Evolutionary conservation across 2,888 invertebrate species (phyloP).

Genomic region (Nipponacmea schrenckii): DNA sequence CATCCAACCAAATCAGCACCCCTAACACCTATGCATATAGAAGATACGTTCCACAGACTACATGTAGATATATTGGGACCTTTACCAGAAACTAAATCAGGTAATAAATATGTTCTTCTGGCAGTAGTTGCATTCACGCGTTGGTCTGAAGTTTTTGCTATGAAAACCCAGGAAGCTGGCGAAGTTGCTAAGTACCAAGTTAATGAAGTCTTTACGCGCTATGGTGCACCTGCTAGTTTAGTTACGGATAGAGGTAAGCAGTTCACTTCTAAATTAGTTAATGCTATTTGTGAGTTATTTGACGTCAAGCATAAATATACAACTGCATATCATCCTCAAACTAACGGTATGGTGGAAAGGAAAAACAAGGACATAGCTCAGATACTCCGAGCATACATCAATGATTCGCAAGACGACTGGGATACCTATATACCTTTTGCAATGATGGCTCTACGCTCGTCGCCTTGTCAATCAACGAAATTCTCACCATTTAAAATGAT

Average conservation of each 20-base stretch:
- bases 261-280: conserved; percentile 21
- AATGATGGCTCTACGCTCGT: conserved; percentile 18
- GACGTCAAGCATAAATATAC: conserved; percentile 20
- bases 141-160: conserved; percentile 27
- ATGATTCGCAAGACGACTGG: conserved; percentile 16
- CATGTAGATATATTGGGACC: conserved; percentile 37
- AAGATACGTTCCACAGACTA: conserved; percentile 20
- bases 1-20: conserved; percentile 21
- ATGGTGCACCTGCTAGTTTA: conserved; percentile 21
- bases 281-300: conserved; percentile 25
- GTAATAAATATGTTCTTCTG: conserved; percentile 20
- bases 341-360: conserved; percentile 19
- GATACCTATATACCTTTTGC: conserved; percentile 7
- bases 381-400: conserved; percentile 12
- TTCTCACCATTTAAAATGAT: conserved; percentile 32
- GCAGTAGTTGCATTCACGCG: conserved; percentile 19
- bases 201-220: conserved; percentile 21
- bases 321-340: conserved; percentile 22
- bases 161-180: conserved; percentile 21
- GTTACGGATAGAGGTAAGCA: conserved; percentile 21
- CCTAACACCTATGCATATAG: conserved; percentile 26
- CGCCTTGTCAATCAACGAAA: conserved; percentile 27
- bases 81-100: conserved; percentile 21
- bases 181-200: conserved; percentile 18
- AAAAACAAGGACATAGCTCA: conserved; percentile 19